Base-by-base conservation (phyloP, 2,113 vertebrate species). In the Spermophilus dauricus region DNA sequence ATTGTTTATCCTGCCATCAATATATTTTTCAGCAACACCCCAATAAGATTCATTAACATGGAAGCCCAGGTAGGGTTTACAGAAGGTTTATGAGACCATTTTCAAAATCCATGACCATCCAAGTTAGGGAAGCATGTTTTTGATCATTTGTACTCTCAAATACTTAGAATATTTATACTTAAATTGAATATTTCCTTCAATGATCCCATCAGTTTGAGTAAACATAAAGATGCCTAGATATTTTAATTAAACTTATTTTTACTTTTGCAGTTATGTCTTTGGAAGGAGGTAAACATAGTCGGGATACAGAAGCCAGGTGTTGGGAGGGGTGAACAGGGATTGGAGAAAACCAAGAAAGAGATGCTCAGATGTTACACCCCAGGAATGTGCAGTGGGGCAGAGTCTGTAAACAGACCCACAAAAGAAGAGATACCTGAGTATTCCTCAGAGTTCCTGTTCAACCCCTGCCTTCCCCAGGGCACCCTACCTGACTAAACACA, bases 221-320 rank as follows among this genome's bases (percentile, higher is more conserved):
- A 56, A 3, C 4, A 45, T 42, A 61, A 80, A 96, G 80, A 76
- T 39, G 89, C 61, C 20, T 61, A 85, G 61, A 92, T 63, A 16
- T 88, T 94, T 82, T 39, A 77, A 53, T 51, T 72, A 51, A 88
- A 78, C 1, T 67, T 67, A 42, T 70, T 39, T 85, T 87, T 89
- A 75, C 63, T 70, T 61, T 61, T 85, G 34, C 32, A 82, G 30
- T 11, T 20, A 12, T 39, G 7, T 39, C 48, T 85, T 87, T 56
- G 24, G 51, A 16, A 45, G 12, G 81, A 7, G 26, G 51, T 34
- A 70, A 18, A 61, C 1, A 8, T 18, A 67, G 67, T 18, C 28
- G 70, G 39, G 22, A 32, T 87, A 63, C 70, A 91, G 63, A 56
- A 86, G 58, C 34, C 56, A 80, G 34, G 18, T n/a, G 20, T 16